Conservation (phyloP, 2,797 vertebrate species). For the Brachyrhaphis roseni region DNA sequence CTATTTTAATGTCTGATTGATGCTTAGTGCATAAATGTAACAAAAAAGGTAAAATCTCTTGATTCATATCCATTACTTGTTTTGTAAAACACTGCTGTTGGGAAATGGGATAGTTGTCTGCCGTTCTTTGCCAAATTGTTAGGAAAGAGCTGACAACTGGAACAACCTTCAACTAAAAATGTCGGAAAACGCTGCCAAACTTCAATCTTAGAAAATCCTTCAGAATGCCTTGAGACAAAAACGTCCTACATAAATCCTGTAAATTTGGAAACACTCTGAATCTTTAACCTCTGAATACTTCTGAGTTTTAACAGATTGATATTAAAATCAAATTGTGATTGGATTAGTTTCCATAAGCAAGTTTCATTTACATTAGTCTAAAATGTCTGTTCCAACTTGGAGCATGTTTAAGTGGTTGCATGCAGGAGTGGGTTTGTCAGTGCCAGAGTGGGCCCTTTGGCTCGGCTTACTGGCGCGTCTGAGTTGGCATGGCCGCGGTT, state of each 20-base stretch:
- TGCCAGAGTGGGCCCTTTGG: slow-evolving; percentile 15
- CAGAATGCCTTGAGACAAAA: neutral
- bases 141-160: neutral
- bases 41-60: neutral
- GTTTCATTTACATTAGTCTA: slow-evolving; percentile 29
- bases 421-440: slow-evolving; percentile 3
- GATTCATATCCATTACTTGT: neutral
- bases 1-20: neutral
- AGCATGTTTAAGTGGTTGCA: slow-evolving; percentile 23
- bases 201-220: neutral
- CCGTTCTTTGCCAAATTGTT: neutral
- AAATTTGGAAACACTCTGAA: neutral
- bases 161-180: neutral
- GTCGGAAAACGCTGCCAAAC: neutral
- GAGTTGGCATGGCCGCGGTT: slow-evolving; percentile 27
- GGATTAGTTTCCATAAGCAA: slow-evolving; percentile 27
- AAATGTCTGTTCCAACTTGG: slow-evolving; percentile 45
- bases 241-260: neutral
- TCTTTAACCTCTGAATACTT: slow-evolving; percentile 12
- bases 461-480: slow-evolving; percentile 18
- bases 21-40: neutral
- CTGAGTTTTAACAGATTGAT: slow-evolving; percentile 18
- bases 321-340: slow-evolving; percentile 38
- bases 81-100: neutral
- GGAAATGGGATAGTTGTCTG: neutral